Base-by-base conservation (phyloP, 2,113 vertebrate species). In the Ammodytes marinus region DNA sequence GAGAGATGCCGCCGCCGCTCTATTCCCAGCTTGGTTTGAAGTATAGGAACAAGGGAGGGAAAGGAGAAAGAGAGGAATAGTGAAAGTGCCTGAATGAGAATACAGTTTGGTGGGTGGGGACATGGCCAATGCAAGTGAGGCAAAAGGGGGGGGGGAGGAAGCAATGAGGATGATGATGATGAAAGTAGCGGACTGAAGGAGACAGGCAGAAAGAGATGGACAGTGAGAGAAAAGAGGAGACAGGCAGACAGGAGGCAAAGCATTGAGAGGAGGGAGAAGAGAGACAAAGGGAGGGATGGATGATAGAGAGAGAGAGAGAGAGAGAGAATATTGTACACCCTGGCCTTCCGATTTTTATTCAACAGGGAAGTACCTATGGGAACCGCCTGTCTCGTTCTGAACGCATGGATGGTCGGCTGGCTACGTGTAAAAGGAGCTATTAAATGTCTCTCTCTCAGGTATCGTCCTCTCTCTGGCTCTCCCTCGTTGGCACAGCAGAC, bases 321-420 rank as follows among this genome's bases (percentile, higher is more conserved):
- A 59, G 58, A 69, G 45, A 45, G 17, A 59, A 37, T 82, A 73
- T 46, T 19, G 42, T 77, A 52, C 81, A 74, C 67, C 54, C 35
- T 68, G 75, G 69, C 55, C 57, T 75, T 54, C 27, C 40, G 40
- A 65, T 68, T 86, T 86, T 86, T 78, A 87, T 83, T 87, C 86
- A 84, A 66, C 54, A 69, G 19, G 77, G 72, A 54, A 64, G 42
- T 14, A 83, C 86, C 77, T 77, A 64, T 78, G 85, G 89, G 82
- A 90, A 37, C 75, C 58, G 69, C 55, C 82, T 89, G 81, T 79
- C 73, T 84, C 52, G 45, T 71, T 78, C 73, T 88, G 67, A 72
- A 79, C 84, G 39, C 83, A 78, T 55, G 75, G 73, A 74, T 52
- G 73, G 68, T 79, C 46, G 2, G 79, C 84, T 88, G 73, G 69